phyloP scores from a whole-genome alignment of 2,113 vertebrate species.

The Anseranas semipalmata region DNA sequence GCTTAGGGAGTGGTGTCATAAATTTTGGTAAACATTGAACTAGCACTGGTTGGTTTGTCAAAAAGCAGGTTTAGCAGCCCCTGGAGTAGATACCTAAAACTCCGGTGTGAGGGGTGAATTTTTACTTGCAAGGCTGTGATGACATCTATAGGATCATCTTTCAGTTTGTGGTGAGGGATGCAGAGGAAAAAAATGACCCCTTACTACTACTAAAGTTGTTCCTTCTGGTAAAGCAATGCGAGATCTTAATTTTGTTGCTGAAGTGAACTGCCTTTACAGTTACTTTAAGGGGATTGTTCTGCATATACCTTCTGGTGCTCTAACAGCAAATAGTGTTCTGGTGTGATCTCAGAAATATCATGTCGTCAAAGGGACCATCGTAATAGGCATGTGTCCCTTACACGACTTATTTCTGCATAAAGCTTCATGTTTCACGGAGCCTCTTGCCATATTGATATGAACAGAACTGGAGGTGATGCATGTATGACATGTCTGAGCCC shows the following conservation, averaged over 20 bases:
- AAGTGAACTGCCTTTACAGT: background rate
- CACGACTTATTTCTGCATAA: background rate
- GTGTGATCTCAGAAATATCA: background rate
- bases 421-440: background rate
- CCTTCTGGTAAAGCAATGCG: background rate
- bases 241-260: background rate
- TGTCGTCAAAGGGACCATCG: fast-evolving
- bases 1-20: background rate
- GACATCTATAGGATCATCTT: background rate
- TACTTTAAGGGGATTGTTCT: background rate
- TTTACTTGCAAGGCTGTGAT: background rate
- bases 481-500: background rate
- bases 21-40: background rate
- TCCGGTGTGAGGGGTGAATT: background rate
- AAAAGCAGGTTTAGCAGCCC: background rate
- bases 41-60: background rate
- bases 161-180: background rate
- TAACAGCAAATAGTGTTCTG: fast-evolving
- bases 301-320: background rate
- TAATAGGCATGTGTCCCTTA: background rate
- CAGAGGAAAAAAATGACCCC: fast-evolving
- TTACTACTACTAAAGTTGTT: background rate
- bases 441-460: background rate
- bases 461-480: background rate
- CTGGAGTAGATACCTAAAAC: background rate